These are phyloP conservation scores for Pachypeltis micranthus DNA, from an alignment of 1,140 invertebrate species.

Conservation along the genomic window DNA sequence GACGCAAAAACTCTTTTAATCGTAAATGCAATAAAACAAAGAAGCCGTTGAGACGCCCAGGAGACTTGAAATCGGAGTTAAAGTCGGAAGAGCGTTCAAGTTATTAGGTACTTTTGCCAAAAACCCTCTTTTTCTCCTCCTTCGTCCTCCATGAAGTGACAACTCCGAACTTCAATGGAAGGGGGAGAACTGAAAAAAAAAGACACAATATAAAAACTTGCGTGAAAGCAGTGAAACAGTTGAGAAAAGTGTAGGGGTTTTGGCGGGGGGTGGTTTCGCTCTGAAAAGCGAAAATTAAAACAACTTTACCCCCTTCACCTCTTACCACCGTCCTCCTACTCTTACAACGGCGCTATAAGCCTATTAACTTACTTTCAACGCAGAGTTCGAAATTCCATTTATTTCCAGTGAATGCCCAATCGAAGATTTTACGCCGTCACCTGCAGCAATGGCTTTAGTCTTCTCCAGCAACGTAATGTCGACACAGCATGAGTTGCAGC, in stretches of 20 bases:
- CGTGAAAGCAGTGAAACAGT: background rate
- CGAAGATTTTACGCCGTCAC: no score
- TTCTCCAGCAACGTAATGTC: no score
- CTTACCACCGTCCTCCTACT: no score
- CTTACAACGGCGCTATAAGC: no score
- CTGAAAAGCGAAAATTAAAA: background rate
- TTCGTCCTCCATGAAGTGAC: background rate
- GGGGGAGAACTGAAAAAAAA: no score
- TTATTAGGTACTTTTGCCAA: conserved; percentile 5
- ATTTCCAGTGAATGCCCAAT: no score
- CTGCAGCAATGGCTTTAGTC: no score
- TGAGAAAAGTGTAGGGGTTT: background rate
- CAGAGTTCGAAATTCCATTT: no score
- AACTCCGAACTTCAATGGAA: background rate
- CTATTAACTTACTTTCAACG: no score
- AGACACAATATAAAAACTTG: no score
- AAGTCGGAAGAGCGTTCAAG: background rate
- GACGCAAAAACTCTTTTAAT: conserved; percentile 1
- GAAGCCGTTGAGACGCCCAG: conserved; percentile 2
- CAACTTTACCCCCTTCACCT: background rate
- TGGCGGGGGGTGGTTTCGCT: background rate
- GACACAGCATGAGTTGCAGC: no score
- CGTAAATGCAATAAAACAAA: conserved; percentile 10
- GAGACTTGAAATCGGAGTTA: background rate
- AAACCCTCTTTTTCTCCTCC: background rate